Evolutionary conservation across 2,113 vertebrate species (phyloP), one percentile per base, ranked within the genome.

Genomic region (Ceuthmochares aereus): DNA sequence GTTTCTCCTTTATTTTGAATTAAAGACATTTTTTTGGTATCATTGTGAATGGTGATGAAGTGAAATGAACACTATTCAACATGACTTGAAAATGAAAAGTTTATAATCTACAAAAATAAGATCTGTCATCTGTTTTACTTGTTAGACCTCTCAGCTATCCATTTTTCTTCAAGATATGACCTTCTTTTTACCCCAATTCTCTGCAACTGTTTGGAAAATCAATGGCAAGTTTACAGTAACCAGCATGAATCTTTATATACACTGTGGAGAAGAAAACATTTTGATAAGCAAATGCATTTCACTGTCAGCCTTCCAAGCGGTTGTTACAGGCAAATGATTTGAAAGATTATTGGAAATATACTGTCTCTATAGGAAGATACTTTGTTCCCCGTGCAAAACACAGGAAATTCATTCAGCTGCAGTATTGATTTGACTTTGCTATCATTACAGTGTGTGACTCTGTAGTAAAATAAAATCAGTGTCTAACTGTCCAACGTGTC

Each of bases 261-360:
- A 58, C 60, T 81, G 30, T 58, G 56, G 27, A 92, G 72, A 88
- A 94, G 43, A 95, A 95, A 94, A 94, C 10, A 92, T 92, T 94
- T 92, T 94, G 92, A 95, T 96, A 91, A 93, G 67, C 32, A 90
- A 94, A 92, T 90, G 49, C 75, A 78, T 86, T 88, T 91, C 42
- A 68, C 3, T 86, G 75, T 86, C 75, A 94, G 47, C 40, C 67
- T 93, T 94, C 63, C 85, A 88, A 94, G 87, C 30, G 88, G 79
- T 75, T 93, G 72, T 47, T 80, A 68, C 36, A 88, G 83, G 88
- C 20, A 95, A 93, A 95, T 75, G 2, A 86, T 90, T 94, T 78
- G 85, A 92, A 84, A 89, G 8, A 84, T 68, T 92, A 56, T 95
- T 75, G 52, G 81, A 88, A 94, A 95, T 90, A 60, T 52, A 67